These are phyloP conservation scores for Acromyrmex heyeri DNA, from an alignment of 1,140 invertebrate genomes.

Conservation along the genomic window DNA sequence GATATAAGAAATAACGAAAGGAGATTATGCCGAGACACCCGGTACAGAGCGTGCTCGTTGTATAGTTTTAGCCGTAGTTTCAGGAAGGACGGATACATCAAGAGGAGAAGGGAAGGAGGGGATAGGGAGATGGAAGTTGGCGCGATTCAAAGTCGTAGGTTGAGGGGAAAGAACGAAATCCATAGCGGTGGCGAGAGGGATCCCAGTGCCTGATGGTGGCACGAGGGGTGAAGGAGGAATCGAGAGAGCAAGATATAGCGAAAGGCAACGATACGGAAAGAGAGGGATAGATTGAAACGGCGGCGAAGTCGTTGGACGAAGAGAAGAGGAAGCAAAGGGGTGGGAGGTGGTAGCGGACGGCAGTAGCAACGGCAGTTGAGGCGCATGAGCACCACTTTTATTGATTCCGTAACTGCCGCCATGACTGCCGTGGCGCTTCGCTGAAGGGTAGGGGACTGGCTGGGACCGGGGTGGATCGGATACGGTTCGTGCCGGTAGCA, in stretches of 20 bases:
- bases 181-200: conserved; percentile 62
- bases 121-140: conserved; percentile 78
- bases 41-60: conserved; percentile 81
- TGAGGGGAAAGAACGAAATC: conserved; percentile 62
- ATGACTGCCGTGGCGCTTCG: conserved; percentile 83
- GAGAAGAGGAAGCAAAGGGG: conserved; percentile 70
- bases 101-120: conserved; percentile 8
- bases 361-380: conserved; percentile 85
- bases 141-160: conserved; percentile 81
- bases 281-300: conserved; percentile 58
- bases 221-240: conserved; percentile 16
- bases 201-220: conserved; percentile 29
- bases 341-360: conserved; percentile 77
- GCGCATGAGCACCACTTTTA: conserved; percentile 87
- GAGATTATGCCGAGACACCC: conserved; percentile 72
- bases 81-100: conserved; percentile 78
- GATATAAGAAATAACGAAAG: conserved; percentile 41
- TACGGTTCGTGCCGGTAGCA: conserved; percentile 73
- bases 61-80: conserved; percentile 85
- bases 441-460: conserved; percentile 72
- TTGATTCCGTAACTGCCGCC: conserved; percentile 87
- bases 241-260: conserved; percentile 50
- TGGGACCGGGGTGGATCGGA: conserved; percentile 76
- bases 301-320: conserved; percentile 64
- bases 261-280: conserved; percentile 12